A percentile compares a stretch with the other conserved stretches of the same genome.
These are phyloP conservation scores for Corynorhinus townsendii DNA, from an alignment of 2,113 vertebrate genomes.

Conservation along the genomic window DNA sequence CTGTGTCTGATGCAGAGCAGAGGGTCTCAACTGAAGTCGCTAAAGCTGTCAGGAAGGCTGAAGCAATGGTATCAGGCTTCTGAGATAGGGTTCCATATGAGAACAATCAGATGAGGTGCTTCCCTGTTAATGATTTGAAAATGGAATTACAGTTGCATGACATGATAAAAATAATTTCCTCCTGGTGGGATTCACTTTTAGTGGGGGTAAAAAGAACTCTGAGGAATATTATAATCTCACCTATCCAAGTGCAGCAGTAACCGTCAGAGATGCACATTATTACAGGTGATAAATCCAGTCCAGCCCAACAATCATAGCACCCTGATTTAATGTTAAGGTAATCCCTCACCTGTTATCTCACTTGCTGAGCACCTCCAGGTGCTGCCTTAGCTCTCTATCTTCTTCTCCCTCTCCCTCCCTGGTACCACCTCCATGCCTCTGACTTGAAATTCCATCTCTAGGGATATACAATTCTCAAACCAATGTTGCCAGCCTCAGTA, in stretches of 20 bases:
- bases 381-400: neutral
- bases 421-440: neutral
- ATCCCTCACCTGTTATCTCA: neutral
- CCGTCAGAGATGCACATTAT: neutral
- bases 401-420: neutral
- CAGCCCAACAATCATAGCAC: neutral
- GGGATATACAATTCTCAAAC: neutral
- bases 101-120: conserved; percentile 33
- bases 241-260: neutral
- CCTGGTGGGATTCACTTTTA: conserved; percentile 51
- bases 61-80: conserved; percentile 31
- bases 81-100: conserved; percentile 21
- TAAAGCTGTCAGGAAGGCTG: conserved; percentile 31
- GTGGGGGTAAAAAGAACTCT: conserved; percentile 49
- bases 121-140: conserved; percentile 62
- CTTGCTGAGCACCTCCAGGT: neutral
- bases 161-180: conserved; percentile 38
- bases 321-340: neutral
- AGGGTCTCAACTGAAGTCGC: conserved; percentile 39
- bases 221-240: conserved; percentile 50
- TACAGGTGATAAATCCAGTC: neutral
- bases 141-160: conserved; percentile 56
- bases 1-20: conserved; percentile 15
- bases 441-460: neutral
- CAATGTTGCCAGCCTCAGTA: neutral